Conservation (phyloP, 2,888 invertebrate genomes). For the Macrostomum cliftonense region DNA sequence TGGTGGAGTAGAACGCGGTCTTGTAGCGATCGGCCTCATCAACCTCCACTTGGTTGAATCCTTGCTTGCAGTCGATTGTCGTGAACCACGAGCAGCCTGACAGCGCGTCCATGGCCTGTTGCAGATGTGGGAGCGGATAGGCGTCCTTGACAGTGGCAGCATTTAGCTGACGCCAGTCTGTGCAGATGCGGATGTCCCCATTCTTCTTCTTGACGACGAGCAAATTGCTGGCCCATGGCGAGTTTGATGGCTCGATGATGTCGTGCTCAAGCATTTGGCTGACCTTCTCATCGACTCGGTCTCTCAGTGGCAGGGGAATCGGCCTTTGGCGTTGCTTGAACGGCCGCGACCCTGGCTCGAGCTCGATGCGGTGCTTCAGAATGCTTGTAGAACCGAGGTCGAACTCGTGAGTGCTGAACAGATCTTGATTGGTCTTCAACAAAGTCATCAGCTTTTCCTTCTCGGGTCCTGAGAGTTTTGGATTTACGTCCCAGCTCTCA, state of each 20-base stretch:
- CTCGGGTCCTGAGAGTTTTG: too few relatives aligned
- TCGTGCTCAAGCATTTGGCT: slow-evolving; percentile 13
- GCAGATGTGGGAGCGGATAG: slow-evolving; percentile 13
- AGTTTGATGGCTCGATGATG: slow-evolving; percentile 12
- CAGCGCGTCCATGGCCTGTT: slow-evolving; percentile 14
- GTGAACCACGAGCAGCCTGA: slow-evolving; percentile 11
- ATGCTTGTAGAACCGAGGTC: slow-evolving; percentile 9
- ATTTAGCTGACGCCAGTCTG: slow-evolving; percentile 13
- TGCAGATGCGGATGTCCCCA: slow-evolving; percentile 12
- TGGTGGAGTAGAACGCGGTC: slow-evolving; percentile 10
- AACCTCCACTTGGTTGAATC: slow-evolving; percentile 12
- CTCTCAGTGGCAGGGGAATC: slow-evolving; percentile 14
- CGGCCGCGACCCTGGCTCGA: too few relatives aligned
- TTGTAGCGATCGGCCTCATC: slow-evolving; percentile 13
- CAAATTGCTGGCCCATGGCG: slow-evolving; percentile 13
- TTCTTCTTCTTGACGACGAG: slow-evolving; percentile 13
- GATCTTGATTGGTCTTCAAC: too few relatives aligned
- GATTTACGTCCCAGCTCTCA: too few relatives aligned
- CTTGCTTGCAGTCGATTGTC: slow-evolving; percentile 9
- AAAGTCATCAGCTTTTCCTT: too few relatives aligned
- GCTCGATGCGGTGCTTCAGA: slow-evolving; percentile 11
- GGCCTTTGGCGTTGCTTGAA: slow-evolving; percentile 11
- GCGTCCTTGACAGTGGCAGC: slow-evolving; percentile 13
- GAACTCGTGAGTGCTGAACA: background rate
- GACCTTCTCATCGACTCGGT: slow-evolving; percentile 14